Evolutionary conservation across 2,888 invertebrate genomes (phyloP), one percentile per base, ranked within the genome.

Genomic region (Melanotus villosus): DNA sequence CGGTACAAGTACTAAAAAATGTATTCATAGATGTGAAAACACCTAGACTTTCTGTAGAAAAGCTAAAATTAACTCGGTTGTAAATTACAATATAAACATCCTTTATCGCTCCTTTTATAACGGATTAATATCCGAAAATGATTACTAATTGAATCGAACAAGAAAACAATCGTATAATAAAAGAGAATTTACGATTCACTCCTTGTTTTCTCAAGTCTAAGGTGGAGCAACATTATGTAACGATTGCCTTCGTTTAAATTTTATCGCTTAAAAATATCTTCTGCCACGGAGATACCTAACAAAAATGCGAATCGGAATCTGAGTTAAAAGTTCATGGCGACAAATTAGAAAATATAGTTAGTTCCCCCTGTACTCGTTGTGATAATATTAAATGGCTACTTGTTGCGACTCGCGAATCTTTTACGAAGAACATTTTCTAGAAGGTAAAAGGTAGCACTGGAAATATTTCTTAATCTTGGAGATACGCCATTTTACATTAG

Each of bases 111-210:
- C 14, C 19, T 41, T 64, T 18, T 38, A 34, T 5, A 43, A 32
- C 14, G 41, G 30, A 64, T 54, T 64, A 64, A 64, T 56, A 30
- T 9, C 14, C 26, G 62, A 26, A 64, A 64, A 64, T 64, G 54
- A 56, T 43, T 41, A 19, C 30, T 54, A 64, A 64, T 64, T 64
- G 64, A 16, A 56, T 56, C 19, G 26, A 43, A 56, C 52, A 16
- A 52, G 54, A 43, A 56, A 63, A 56, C 64, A 64, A 64, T 23
- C 41, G 19, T 5, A 41, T 19, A 64, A 64, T 56, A 64, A 62
- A 64, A 56, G 12, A 38, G 19, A 64, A 64, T 64, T 64, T 64
- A 64, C 32, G 64, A 64, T 64, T 63, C 21, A 7, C 9, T 10
- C 43, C 21, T 3, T 19, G 56, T 56, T 21, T 26, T 52, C 23